Conservation (phyloP, 2,888 invertebrate genomes). For the Cinara cedri region DNA sequence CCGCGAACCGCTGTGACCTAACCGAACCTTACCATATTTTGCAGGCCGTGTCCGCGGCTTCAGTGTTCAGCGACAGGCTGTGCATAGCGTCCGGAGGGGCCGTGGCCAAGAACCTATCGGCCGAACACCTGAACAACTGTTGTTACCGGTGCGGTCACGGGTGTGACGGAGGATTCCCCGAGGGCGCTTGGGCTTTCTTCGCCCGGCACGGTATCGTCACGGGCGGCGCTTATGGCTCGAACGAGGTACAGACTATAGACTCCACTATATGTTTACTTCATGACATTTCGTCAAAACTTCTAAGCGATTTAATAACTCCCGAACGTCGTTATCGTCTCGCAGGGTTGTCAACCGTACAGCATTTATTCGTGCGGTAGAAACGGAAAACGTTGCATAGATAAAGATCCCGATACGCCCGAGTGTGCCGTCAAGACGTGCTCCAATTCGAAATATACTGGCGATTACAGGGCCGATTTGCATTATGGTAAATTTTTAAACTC, state of each 20-base stretch:
- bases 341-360: slow-evolving; percentile 54
- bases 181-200: slow-evolving; percentile 52
- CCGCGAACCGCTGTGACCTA: not conserved
- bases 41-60: slow-evolving; percentile 57
- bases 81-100: slow-evolving; percentile 55
- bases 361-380: slow-evolving; percentile 40
- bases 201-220: slow-evolving; percentile 53
- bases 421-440: slow-evolving; percentile 21
- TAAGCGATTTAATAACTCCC: too few relatives aligned
- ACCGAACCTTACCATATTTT: not conserved
- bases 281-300: not conserved
- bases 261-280: not conserved
- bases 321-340: not conserved
- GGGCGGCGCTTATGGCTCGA: slow-evolving; percentile 54
- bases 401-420: slow-evolving; percentile 19
- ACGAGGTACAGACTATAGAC: slow-evolving; percentile 32
- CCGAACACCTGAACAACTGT: slow-evolving; percentile 49
- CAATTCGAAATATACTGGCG: not conserved
- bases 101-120: slow-evolving; percentile 37
- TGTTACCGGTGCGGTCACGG: slow-evolving; percentile 56
- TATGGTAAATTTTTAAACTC: not conserved
- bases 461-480: slow-evolving; percentile 29
- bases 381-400: not conserved
- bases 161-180: slow-evolving; percentile 55
- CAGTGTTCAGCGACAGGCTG: slow-evolving; percentile 56